These are phyloP conservation scores for Pterophyllum scalare DNA, from an alignment of 2,113 vertebrate genomes.

Conservation along the genomic window DNA sequence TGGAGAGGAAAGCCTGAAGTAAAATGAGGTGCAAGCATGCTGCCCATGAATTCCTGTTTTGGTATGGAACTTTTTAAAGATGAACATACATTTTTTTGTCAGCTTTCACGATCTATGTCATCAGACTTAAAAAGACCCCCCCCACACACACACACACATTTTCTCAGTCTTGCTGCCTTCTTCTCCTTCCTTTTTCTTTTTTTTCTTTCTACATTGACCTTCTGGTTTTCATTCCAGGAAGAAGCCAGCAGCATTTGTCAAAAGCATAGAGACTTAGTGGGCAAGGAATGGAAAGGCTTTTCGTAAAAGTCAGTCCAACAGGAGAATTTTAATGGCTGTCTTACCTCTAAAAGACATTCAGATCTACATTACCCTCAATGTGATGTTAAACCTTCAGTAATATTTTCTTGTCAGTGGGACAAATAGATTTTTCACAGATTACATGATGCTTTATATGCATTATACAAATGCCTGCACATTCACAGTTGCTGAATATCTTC, in stretches of 20 bases:
- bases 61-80: constrained; percentile 73
- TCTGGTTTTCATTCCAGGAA: constrained; percentile 81
- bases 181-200: background rate
- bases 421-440: constrained; percentile 40
- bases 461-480: background rate
- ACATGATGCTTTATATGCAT: constrained; percentile 21
- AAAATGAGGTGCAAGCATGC: constrained; percentile 75
- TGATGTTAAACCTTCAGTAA: constrained; percentile 31
- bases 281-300: constrained; percentile 74
- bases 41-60: constrained; percentile 73
- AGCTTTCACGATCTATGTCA: constrained; percentile 81
- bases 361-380: constrained; percentile 17
- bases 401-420: constrained; percentile 56
- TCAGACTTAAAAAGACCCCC: constrained; percentile 60
- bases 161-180: constrained; percentile 7
- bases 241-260: constrained; percentile 85
- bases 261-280: constrained; percentile 56
- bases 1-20: constrained; percentile 74
- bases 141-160: background rate
- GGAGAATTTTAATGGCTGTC: constrained; percentile 52
- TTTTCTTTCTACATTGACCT: constrained; percentile 74
- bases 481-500: constrained; percentile 10
- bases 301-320: constrained; percentile 70
- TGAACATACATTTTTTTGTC: constrained; percentile 76
- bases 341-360: constrained; percentile 54